Conservation (phyloP, 2,797 vertebrate genomes). For the Acanthopagrus latus region DNA sequence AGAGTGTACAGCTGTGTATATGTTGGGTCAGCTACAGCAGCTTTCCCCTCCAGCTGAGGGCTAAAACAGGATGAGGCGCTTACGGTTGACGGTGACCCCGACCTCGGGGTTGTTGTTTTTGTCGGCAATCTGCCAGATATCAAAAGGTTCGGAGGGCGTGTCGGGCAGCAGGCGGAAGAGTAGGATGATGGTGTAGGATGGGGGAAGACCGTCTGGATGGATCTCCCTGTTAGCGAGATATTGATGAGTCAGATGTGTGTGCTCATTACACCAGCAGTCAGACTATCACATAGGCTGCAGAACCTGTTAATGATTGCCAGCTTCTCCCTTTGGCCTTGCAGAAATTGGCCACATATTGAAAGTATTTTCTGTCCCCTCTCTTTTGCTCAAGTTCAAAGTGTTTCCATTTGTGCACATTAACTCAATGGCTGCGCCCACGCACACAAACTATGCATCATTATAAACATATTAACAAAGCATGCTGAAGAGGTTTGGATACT, state of each 20-base stretch:
- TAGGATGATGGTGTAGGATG: slow-evolving; percentile 94
- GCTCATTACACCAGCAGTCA: slow-evolving; percentile 1
- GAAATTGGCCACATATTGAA: slow-evolving; percentile 76
- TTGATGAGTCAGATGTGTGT: slow-evolving; percentile 7
- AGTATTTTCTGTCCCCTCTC: slow-evolving; percentile 70
- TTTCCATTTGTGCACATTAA: slow-evolving; percentile 76
- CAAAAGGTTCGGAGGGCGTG: slow-evolving; percentile 92
- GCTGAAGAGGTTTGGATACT: slow-evolving; percentile 45
- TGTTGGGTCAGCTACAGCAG: slow-evolving; percentile 30
- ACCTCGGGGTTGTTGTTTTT: slow-evolving; percentile 96
- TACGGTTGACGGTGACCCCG: slow-evolving; percentile 95
- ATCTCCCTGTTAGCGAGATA: slow-evolving; percentile 88
- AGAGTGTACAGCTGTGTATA: slow-evolving; percentile 45
- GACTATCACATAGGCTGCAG: slow-evolving; percentile 27
- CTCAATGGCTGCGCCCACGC: slow-evolving; percentile 41
- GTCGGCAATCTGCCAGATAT: slow-evolving; percentile 98
- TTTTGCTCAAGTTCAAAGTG: slow-evolving; percentile 60
- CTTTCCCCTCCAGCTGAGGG: slow-evolving; percentile 26
- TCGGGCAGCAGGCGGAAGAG: slow-evolving; percentile 96
- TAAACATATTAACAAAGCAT: slow-evolving; percentile 69
- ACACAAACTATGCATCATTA: slow-evolving; percentile 67
- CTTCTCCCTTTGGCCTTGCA: slow-evolving; percentile 46
- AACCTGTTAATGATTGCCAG: slow-evolving; percentile 57
- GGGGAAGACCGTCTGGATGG: slow-evolving; percentile 95
- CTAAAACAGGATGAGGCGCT: slow-evolving; percentile 72